A percentile compares a stretch with the other conserved stretches of the same genome.
Evolutionary conservation across 2,113 vertebrate species (phyloP).

Genomic region (Phasianus colchicus): DNA sequence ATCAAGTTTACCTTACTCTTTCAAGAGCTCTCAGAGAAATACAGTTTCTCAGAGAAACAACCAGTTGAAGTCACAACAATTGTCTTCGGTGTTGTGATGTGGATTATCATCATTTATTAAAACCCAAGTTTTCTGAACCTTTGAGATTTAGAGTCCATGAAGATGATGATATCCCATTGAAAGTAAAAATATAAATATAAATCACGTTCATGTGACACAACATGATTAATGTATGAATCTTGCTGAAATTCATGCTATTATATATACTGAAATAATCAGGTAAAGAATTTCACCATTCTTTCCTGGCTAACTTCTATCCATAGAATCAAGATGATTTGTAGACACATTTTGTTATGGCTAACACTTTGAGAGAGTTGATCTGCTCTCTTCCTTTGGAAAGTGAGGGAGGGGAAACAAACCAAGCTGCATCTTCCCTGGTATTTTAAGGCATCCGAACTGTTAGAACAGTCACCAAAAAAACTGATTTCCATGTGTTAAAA

Average conservation of each 20-base stretch:
- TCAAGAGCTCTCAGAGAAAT: neutral
- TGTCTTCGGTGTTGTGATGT: neutral
- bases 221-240: neutral
- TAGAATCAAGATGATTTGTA: neutral
- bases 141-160: neutral
- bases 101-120: neutral
- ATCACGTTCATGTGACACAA: neutral
- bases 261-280: neutral
- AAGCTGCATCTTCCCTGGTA: neutral
- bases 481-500: neutral
- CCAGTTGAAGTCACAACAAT: neutral
- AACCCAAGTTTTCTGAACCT: neutral
- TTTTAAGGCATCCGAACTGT: neutral
- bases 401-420: accelerated
- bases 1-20: neutral
- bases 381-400: neutral
- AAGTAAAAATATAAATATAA: neutral
- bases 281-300: neutral
- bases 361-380: neutral
- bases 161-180: neutral
- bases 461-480: neutral
- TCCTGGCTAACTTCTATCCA: neutral
- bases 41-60: neutral
- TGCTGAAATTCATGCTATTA: neutral
- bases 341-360: neutral